These are phyloP conservation scores for Cryptocheilus praepositus DNA, from an alignment of 2,888 invertebrate genomes.

Conservation along the genomic window DNA sequence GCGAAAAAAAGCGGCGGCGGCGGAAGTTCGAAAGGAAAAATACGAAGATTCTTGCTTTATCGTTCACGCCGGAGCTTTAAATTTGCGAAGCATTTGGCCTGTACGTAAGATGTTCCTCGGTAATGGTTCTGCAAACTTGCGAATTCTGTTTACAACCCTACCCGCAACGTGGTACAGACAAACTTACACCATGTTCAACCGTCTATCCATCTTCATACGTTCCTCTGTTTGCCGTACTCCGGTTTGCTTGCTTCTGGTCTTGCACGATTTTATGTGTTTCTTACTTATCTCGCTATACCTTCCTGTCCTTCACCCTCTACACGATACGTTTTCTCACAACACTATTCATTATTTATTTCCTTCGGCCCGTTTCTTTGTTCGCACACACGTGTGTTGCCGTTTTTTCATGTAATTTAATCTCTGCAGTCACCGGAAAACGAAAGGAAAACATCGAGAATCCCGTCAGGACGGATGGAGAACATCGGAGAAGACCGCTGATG, in stretches of 20 bases:
- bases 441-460: constrained; percentile 53
- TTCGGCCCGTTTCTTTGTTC: too few species aligned
- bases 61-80: too few species aligned
- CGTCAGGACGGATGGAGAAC: constrained; percentile 48
- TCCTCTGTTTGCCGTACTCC: not conserved
- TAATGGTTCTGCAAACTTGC: constrained; percentile 28
- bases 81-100: too few species aligned
- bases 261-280: not conserved
- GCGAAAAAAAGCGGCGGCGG: too few species aligned
- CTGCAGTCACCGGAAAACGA: constrained; percentile 49
- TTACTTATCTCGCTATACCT: constrained; percentile 5
- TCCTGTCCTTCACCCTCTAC: constrained; percentile 7
- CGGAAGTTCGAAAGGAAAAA: too few species aligned
- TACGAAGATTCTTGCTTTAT: too few species aligned
- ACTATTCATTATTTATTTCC: too few species aligned
- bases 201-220: not conserved
- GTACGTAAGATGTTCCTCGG: too few species aligned
- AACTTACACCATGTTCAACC: not conserved
- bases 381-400: not conserved
- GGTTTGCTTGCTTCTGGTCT: not conserved
- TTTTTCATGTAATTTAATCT: not conserved
- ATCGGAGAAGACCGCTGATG: constrained; percentile 49
- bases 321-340: too few species aligned
- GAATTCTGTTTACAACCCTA: constrained; percentile 26
- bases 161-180: too few species aligned